Evolutionary conservation across 1,140 invertebrate species (phyloP).

Genomic region (Subanguina moxae): DNA sequence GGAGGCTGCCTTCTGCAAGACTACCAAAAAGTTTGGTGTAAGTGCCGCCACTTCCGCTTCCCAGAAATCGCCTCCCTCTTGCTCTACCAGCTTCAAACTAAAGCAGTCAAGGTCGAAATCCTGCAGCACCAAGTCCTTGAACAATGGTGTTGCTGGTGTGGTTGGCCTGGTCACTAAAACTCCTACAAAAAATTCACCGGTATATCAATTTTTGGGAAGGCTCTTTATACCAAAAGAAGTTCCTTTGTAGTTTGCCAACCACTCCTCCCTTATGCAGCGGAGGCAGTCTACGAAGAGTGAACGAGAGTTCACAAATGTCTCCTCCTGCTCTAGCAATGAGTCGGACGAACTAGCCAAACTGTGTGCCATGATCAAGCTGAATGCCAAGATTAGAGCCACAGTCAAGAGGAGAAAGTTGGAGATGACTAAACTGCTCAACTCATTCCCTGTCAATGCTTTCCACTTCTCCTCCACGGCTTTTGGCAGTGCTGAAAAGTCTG

Average conservation of each 20-base stretch:
- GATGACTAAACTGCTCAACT: neutral
- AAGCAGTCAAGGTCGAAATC: conserved; percentile 12
- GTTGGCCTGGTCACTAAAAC: too few relatives aligned
- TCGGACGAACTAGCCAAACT: neutral
- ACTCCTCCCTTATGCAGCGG: neutral
- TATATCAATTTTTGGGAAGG: too few relatives aligned
- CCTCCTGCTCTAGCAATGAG: neutral
- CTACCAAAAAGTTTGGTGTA: neutral
- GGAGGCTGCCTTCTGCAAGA: too few relatives aligned
- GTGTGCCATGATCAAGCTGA: neutral
- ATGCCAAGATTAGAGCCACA: neutral
- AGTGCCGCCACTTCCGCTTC: neutral
- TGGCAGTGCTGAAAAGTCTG: neutral
- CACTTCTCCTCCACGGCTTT: neutral
- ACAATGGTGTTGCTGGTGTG: neutral
- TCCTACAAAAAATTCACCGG: neutral
- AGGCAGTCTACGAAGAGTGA: neutral
- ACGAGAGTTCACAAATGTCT: neutral
- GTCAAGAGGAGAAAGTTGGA: conserved; percentile 1
- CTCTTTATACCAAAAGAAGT: too few relatives aligned
- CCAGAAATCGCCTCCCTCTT: neutral
- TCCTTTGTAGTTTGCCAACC: neutral
- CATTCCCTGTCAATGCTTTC: too few relatives aligned
- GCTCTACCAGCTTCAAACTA: neutral
- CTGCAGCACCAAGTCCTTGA: conserved; percentile 4